Percentiles rank a stretch among this genome's conserved stretches.
Conservation (phyloP, 2,113 vertebrate genomes). For the Helogale parvula region DNA sequence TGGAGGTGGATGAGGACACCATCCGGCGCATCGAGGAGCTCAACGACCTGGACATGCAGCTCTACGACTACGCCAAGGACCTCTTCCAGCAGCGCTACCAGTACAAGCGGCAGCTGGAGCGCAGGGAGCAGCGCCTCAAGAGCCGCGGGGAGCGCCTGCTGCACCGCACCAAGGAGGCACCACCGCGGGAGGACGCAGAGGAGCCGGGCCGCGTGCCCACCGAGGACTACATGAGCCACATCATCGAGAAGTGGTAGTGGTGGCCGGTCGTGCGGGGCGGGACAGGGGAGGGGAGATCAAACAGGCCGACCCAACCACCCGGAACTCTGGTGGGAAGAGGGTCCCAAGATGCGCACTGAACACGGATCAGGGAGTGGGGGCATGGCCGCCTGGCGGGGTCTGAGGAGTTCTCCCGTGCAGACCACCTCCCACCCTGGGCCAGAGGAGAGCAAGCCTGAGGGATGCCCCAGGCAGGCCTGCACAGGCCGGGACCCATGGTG, state of each 20-base stretch:
- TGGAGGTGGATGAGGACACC: conserved; percentile 94
- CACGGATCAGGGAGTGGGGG: not conserved
- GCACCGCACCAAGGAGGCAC: conserved; percentile 88
- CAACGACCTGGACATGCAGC: conserved; percentile 98
- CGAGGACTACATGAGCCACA: conserved; percentile 99
- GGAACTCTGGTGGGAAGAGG: conserved; percentile 70
- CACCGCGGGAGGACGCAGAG: conserved; percentile 87
- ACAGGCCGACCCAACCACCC: conserved; percentile 11
- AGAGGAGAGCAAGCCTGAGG: conserved; percentile 47
- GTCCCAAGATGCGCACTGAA: conserved; percentile 60
- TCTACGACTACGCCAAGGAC: conserved; percentile 98
- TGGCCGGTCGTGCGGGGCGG: not conserved
- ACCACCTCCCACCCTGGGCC: conserved; percentile 53
- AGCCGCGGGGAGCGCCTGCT: conserved; percentile 92
- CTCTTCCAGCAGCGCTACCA: conserved; percentile 99
- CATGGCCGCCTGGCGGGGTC: not conserved
- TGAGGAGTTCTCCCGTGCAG: conserved; percentile 70
- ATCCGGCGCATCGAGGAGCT: conserved; percentile 97
- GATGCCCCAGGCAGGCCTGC: not conserved
- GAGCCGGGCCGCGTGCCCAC: conserved; percentile 94
- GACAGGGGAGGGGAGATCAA: not conserved
- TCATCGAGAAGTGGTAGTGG: conserved; percentile 98
- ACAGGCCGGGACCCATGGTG: not conserved
- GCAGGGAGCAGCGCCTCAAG: conserved; percentile 93
- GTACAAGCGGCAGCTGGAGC: conserved; percentile 95